A percentile compares a stretch with the other conserved stretches of the same genome.
Conservation (phyloP, 2,888 invertebrate species). For the Pristionchus japonicus region DNA sequence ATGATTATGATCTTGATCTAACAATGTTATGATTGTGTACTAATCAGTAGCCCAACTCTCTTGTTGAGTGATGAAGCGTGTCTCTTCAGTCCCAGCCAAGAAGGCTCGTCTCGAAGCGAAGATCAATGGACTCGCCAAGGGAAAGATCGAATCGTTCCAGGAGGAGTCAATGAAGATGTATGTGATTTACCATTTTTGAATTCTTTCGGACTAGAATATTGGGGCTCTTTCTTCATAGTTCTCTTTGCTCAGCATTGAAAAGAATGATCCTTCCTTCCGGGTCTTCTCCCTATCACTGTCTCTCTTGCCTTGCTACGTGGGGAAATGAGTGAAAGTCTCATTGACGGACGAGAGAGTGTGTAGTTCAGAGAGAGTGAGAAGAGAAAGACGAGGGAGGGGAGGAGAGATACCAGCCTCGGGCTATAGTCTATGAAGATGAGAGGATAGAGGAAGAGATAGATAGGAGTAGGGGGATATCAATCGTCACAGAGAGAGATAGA, state of each 20-base stretch:
- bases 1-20: not conserved
- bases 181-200: no score
- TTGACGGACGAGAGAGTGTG: not conserved
- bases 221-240: not conserved
- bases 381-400: not conserved
- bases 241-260: not conserved
- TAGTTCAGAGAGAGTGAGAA: not conserved
- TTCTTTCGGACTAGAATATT: no score
- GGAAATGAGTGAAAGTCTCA: conserved; percentile 31
- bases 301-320: conserved; percentile 1
- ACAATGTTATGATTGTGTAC: no score
- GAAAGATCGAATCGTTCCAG: conserved; percentile 31
- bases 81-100: conserved; percentile 38
- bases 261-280: not conserved
- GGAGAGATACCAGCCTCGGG: conserved; percentile 22
- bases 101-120: conserved; percentile 46
- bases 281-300: not conserved
- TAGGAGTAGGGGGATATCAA: conserved; percentile 24
- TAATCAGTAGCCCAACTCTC: no score
- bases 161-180: conserved; percentile 16
- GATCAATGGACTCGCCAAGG: conserved; percentile 41
- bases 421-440: conserved; percentile 38
- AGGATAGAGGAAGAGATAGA: conserved; percentile 14
- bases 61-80: not conserved
- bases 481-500: not conserved